Evolutionary conservation across 2,113 vertebrate species (phyloP).

Genomic region (Limnothrissa miodon): DNA sequence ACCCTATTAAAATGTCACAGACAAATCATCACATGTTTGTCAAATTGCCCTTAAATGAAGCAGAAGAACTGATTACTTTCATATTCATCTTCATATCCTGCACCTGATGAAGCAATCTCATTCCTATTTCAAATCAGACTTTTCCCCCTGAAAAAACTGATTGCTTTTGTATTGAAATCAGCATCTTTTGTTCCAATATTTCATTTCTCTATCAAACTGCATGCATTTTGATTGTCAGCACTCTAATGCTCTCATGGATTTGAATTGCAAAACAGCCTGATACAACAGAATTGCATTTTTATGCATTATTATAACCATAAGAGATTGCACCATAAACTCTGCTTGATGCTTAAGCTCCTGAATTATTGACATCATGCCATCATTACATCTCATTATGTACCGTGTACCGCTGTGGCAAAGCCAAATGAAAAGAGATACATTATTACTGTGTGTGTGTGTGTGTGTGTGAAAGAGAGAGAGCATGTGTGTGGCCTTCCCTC

Average conservation of each 20-base stretch:
- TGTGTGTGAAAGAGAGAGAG: neutral
- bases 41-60: neutral
- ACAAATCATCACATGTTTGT: neutral
- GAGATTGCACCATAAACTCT: constrained; percentile 61
- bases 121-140: constrained; percentile 14
- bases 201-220: neutral
- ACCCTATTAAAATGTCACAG: neutral
- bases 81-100: neutral
- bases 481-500: constrained; percentile 33
- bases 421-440: constrained; percentile 47
- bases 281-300: constrained; percentile 59
- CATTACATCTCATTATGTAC: constrained; percentile 60
- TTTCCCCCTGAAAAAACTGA: neutral
- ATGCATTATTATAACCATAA: constrained; percentile 63
- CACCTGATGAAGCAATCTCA: constrained; percentile 11
- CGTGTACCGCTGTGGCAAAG: constrained; percentile 55
- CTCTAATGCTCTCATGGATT: constrained; percentile 50
- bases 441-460: constrained; percentile 21
- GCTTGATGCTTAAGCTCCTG: constrained; percentile 61
- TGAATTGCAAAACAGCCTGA: constrained; percentile 57
- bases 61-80: neutral
- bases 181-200: constrained; percentile 12
- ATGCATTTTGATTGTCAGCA: constrained; percentile 59
- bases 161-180: constrained; percentile 18
- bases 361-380: constrained; percentile 63